Percentiles rank a stretch among this genome's conserved stretches.
Evolutionary conservation across 2,888 invertebrate species (phyloP).

Genomic region (Adelognathus sp.): DNA sequence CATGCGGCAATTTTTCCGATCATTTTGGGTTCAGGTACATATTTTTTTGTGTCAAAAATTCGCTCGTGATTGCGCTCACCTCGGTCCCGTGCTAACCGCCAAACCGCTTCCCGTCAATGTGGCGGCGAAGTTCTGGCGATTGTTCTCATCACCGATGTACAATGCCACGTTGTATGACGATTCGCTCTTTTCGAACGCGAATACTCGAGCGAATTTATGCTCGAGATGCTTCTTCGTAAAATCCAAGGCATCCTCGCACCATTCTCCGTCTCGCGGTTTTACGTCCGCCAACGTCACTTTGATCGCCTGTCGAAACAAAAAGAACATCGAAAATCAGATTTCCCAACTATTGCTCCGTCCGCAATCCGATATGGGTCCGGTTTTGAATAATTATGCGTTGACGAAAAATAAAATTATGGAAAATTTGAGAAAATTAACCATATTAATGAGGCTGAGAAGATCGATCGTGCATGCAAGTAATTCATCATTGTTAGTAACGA

Average conservation of each 20-base stretch:
- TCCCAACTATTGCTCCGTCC: background rate
- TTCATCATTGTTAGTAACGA: no score
- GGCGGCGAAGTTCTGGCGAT: constrained; percentile 82
- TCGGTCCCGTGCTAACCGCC: constrained; percentile 82
- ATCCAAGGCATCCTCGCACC: constrained; percentile 76
- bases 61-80: constrained; percentile 76
- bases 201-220: constrained; percentile 75
- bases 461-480: no score
- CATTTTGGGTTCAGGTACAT: background rate
- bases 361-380: background rate
- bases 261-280: constrained; percentile 79
- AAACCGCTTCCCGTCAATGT: constrained; percentile 82
- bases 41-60: background rate
- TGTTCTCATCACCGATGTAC: constrained; percentile 72
- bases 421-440: no score
- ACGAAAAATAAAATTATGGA: no score
- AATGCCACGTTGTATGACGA: constrained; percentile 65
- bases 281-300: constrained; percentile 75
- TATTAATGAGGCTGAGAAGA: no score
- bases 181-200: constrained; percentile 73
- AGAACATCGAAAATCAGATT: background rate
- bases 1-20: background rate
- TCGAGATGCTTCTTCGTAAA: constrained; percentile 78
- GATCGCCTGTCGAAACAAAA: constrained; percentile 74
- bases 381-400: background rate